phyloP scores from a whole-genome alignment of 2,113 vertebrate species.

The Odontophorus gujanensis region DNA sequence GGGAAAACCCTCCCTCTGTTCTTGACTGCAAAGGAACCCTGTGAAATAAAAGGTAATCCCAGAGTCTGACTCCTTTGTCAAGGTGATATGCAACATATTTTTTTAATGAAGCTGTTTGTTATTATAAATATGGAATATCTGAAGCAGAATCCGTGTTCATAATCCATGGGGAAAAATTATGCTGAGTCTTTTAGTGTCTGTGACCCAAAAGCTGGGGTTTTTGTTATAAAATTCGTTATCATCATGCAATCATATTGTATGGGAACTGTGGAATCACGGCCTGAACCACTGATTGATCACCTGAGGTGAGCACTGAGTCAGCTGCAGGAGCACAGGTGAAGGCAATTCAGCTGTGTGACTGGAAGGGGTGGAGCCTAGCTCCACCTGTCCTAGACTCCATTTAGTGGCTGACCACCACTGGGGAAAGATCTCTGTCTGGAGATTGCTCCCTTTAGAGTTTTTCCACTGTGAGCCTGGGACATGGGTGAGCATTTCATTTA shows the following conservation, averaged over 20 bases:
- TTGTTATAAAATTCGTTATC: not conserved
- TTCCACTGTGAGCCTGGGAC: no score
- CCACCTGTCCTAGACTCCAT: no score
- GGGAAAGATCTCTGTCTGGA: no score
- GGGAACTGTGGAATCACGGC: no score
- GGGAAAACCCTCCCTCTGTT: constrained; percentile 81
- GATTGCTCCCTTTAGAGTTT: no score
- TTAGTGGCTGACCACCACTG: no score
- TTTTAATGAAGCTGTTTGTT: not conserved
- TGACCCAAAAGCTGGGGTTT: not conserved
- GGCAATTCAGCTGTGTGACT: no score
- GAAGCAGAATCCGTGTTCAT: not conserved
- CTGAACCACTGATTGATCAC: no score
- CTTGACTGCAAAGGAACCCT: constrained; percentile 84
- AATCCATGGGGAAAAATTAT: not conserved
- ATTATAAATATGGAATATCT: not conserved
- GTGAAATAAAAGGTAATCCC: constrained; percentile 85
- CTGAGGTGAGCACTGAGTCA: no score
- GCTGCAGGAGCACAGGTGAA: no score
- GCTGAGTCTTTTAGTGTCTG: not conserved
- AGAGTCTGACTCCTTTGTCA: not conserved
- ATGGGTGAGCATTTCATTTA: no score
- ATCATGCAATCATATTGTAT: not conserved
- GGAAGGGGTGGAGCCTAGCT: no score
- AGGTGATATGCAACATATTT: not conserved